Evolutionary conservation across 1,140 invertebrate genomes (phyloP).

Genomic region (Antheraea mylitta): DNA sequence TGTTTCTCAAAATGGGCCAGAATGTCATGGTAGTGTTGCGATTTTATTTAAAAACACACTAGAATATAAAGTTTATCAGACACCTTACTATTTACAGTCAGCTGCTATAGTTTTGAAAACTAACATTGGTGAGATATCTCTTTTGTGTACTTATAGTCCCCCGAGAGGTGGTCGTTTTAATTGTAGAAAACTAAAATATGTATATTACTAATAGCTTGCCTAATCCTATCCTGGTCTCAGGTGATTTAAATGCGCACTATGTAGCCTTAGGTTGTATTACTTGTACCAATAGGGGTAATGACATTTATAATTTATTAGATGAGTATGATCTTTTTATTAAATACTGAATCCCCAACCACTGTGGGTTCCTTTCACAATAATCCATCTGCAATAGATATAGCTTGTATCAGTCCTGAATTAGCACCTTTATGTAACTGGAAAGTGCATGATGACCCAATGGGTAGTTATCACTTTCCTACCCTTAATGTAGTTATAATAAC

Average conservation of each 20-base stretch:
- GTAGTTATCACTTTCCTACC: slow-evolving; percentile 5
- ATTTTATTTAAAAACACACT: background rate
- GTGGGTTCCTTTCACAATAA: background rate
- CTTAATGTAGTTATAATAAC: background rate
- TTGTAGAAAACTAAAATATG: background rate
- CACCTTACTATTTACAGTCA: slow-evolving; percentile 1
- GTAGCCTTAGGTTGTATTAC: background rate
- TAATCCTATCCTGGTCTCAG: background rate
- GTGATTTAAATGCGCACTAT: background rate
- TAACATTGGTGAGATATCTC: background rate
- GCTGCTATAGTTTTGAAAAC: slow-evolving; percentile 1
- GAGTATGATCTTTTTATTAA: background rate
- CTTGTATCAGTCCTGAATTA: background rate
- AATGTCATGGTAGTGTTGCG: background rate
- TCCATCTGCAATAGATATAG: background rate
- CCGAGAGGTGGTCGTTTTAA: background rate
- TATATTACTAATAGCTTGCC: background rate
- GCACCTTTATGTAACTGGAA: slow-evolving; percentile 8
- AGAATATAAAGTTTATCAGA: background rate
- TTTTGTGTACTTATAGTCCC: background rate
- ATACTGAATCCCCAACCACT: slow-evolving; percentile 1
- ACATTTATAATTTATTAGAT: background rate
- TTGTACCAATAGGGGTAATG: background rate
- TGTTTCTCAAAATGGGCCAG: background rate
- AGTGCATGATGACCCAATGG: slow-evolving; percentile 8